Base-by-base conservation (phyloP, 2,888 invertebrate species). In the Anoncus sp. region DNA sequence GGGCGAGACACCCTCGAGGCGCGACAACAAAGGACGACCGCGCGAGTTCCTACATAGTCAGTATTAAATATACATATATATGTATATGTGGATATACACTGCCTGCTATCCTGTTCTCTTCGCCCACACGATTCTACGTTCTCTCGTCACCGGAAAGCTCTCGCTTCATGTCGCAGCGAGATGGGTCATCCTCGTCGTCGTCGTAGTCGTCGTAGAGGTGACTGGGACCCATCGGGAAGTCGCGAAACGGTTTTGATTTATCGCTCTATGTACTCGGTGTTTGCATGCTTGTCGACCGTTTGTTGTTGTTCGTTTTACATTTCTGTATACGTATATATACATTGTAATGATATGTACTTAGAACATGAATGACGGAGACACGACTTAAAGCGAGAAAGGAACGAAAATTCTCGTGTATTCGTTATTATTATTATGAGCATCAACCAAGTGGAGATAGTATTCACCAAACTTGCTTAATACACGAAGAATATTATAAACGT, bases 1-100 rank as follows among this genome's bases (percentile, higher is more conserved):
- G 83, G 84, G 82, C 81, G 87, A 87, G 88, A 88, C 88, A 87
- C 87, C 87, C 88, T 88, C 80, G 84, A 79, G 80, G 75, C 78
- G 73, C 75, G 77, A 81, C 81, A 84, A 83, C 81, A 80, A 79
- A 81, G 82, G 74, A 66, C 55, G 57, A 82, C 81, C 81, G 79
- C 81, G 80, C 80, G 81, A 81, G 75, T 75, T 73, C 71, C 77
- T 74, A 65, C 71, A 73, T 59, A 66, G 59, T 80, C 76, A 51
- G 53, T 55, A 53, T 65, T 51, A 38, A 31, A 65, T 40, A 24
- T 20, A 49, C 59, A 57, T 66, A 43, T 38, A 27, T 43, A 72
- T 72, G 62, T 59, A 74, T 43, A 51, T 31, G 51, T 55, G 49
- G n/a, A 62, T 65, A 75, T 74, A 51, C 79, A 74, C 80, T 66